phyloP scores from a whole-genome alignment of 2,113 vertebrate species.

The Fukomys damarensis region DNA sequence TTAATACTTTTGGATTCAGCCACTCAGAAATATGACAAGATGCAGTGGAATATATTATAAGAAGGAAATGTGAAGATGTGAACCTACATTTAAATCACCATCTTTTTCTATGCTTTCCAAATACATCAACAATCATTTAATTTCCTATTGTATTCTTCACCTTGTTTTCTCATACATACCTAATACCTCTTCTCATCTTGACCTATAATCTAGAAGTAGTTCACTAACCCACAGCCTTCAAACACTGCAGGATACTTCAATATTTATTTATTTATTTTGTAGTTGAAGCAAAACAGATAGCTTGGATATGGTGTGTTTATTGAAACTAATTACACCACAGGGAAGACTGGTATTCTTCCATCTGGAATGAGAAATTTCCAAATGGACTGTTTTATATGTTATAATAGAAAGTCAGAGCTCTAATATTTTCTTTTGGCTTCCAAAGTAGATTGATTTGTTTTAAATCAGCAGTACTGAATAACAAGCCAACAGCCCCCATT shows the following conservation, averaged over 20 bases:
- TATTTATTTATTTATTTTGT: not conserved
- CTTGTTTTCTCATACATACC: not conserved
- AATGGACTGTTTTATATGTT: not conserved
- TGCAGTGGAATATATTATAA: slow-evolving; percentile 34
- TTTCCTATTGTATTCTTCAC: not conserved
- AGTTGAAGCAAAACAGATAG: not conserved
- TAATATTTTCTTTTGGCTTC: not conserved
- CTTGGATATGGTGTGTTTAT: not conserved
- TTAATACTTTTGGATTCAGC: slow-evolving; percentile 14
- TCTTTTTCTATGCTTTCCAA: slow-evolving; percentile 39
- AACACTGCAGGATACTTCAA: not conserved
- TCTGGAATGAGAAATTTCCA: not conserved
- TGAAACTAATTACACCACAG: not conserved
- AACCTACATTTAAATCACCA: not conserved
- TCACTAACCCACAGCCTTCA: not conserved
- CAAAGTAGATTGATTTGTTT: slow-evolving; percentile 11
- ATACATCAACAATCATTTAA: not conserved
- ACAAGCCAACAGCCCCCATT: not conserved
- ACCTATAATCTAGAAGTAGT: not conserved
- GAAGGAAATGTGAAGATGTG: not conserved
- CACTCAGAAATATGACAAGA: slow-evolving; percentile 32
- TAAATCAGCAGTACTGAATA: not conserved
- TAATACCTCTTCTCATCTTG: not conserved
- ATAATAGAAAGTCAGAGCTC: not conserved
- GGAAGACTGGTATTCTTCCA: not conserved